Evolutionary conservation across 2,888 invertebrate species (phyloP).

Genomic region (Hydrotaea cyrtoneurina): DNA sequence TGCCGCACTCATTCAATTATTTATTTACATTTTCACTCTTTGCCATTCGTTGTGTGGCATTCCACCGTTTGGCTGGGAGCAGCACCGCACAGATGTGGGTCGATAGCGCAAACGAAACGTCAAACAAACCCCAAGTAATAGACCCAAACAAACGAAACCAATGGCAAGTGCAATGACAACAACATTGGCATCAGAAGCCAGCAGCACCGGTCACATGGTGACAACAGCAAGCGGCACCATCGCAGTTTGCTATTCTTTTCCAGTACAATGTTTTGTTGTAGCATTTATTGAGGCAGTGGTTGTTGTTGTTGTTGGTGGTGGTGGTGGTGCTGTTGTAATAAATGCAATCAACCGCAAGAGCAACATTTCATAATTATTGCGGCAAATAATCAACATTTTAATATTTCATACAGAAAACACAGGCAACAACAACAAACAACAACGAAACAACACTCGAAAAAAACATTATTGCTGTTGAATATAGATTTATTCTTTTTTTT

Average conservation of each 20-base stretch:
- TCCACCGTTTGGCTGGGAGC: background rate
- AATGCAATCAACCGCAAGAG: constrained; percentile 66
- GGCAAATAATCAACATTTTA: constrained; percentile 65
- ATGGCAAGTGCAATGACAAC: constrained; percentile 21
- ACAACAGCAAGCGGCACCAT: constrained; percentile 48
- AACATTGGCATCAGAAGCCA: constrained; percentile 12
- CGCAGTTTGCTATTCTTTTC: background rate
- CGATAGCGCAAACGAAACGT: constrained; percentile 50
- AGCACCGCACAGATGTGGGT: constrained; percentile 52
- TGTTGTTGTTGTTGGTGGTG: too few relatives aligned
- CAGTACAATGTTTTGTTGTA: background rate
- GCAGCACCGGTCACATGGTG: constrained; percentile 36
- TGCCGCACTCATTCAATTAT: constrained; percentile 14
- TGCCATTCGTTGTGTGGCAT: background rate
- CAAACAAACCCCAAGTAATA: constrained; percentile 24
- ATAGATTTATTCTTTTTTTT: background rate
- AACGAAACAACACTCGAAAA: background rate
- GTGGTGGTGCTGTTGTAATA: constrained; percentile 34
- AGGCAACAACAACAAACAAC: too few relatives aligned
- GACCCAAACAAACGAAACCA: background rate
- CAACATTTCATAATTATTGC: constrained; percentile 68
- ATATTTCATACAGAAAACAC: constrained; percentile 18
- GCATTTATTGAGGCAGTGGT: background rate
- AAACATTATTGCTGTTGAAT: background rate
- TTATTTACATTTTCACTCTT: background rate